Evolutionary conservation across 1,140 invertebrate species (phyloP).

Genomic region (Andrena cerasifolii): DNA sequence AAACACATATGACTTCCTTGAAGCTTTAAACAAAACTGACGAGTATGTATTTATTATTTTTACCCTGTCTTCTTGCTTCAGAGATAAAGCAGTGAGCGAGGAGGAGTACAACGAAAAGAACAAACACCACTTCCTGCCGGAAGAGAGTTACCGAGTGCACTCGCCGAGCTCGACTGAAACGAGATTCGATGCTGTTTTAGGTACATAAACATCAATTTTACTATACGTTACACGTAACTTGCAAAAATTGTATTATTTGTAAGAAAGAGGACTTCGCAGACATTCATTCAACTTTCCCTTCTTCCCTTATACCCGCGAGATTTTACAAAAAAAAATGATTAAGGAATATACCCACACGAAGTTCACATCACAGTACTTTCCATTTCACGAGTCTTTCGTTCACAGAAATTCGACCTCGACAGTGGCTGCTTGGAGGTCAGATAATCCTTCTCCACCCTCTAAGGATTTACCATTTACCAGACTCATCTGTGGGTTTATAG

Average conservation of each 20-base stretch:
- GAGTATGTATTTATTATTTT: neutral
- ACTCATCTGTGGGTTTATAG: neutral
- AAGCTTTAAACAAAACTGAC: neutral
- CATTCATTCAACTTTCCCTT: no score
- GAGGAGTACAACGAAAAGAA: slow-evolving; percentile 71
- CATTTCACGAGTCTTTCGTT: no score
- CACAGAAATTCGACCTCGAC: neutral
- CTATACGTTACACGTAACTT: no score
- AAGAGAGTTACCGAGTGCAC: slow-evolving; percentile 54
- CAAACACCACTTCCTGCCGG: slow-evolving; percentile 61
- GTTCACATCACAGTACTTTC: no score
- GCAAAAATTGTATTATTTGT: no score
- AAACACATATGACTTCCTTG: neutral
- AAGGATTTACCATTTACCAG: neutral
- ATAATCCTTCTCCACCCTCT: neutral
- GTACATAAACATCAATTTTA: no score
- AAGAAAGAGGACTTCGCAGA: no score
- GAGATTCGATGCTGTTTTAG: slow-evolving; percentile 44
- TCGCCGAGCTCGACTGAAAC: slow-evolving; percentile 26
- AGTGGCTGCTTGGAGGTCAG: slow-evolving; percentile 1
- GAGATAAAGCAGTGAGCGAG: slow-evolving; percentile 73
- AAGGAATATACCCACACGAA: no score
- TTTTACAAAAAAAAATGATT: no score
- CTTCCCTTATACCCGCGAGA: no score
- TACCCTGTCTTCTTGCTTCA: slow-evolving; percentile 56